Conservation (phyloP, 2,797 vertebrate genomes). For the Odontamblyopus rebecca region DNA sequence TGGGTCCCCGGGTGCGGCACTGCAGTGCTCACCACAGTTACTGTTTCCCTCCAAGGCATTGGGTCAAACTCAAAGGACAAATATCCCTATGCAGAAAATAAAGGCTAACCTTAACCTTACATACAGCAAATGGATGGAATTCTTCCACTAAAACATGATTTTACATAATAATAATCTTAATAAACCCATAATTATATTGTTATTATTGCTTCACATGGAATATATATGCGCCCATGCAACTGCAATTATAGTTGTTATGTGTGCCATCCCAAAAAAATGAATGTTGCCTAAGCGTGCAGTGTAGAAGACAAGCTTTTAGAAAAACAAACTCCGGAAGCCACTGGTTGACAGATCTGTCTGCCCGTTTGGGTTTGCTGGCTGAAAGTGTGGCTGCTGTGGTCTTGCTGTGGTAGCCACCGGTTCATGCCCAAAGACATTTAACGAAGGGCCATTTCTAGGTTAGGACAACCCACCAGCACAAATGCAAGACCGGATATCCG, state of each 20-base stretch:
- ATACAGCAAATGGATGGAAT: slow-evolving; percentile 45
- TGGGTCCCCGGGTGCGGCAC: no score
- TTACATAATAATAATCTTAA: background rate
- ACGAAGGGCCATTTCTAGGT: slow-evolving; percentile 68
- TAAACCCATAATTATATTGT: background rate
- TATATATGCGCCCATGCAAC: slow-evolving; percentile 57
- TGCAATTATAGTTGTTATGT: slow-evolving; percentile 57
- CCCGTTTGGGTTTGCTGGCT: slow-evolving; percentile 71
- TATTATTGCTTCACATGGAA: slow-evolving; percentile 3
- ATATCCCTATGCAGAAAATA: no score
- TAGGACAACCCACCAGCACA: slow-evolving; percentile 64
- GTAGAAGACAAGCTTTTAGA: slow-evolving; percentile 57
- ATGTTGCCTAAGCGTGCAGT: slow-evolving; percentile 61
- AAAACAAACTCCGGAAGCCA: slow-evolving; percentile 79
- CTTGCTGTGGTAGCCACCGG: slow-evolving; percentile 55
- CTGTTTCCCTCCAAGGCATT: no score
- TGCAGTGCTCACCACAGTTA: no score
- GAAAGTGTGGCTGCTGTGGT: slow-evolving; percentile 64
- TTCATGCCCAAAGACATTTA: slow-evolving; percentile 64
- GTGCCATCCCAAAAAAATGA: slow-evolving; percentile 41
- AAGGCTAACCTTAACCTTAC: no score
- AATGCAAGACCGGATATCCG: slow-evolving; percentile 74
- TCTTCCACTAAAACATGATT: background rate
- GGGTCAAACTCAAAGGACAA: no score
- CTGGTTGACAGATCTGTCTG: slow-evolving; percentile 69